phyloP scores from a whole-genome alignment of 1,140 invertebrate species.

The Drosophila pallidifrons region DNA sequence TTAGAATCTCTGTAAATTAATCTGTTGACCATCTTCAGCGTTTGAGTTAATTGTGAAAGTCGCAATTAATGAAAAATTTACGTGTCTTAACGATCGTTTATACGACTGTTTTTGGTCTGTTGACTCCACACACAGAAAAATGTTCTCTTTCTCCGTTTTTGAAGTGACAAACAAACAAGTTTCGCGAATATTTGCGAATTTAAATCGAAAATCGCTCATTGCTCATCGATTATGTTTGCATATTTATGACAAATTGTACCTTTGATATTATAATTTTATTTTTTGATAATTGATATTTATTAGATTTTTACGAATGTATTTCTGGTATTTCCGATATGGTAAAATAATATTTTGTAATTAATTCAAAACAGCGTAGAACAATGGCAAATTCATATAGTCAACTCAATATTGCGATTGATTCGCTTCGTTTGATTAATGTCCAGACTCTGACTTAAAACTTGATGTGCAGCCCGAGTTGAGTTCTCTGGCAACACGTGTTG shows the following conservation, averaged over 20 bases:
- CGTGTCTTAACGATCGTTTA: slow-evolving; percentile 31
- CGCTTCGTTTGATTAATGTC: slow-evolving; percentile 12
- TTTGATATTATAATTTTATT: slow-evolving; percentile 38
- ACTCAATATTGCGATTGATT: slow-evolving; percentile 15
- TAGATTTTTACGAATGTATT: slow-evolving; percentile 4
- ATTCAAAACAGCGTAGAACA: slow-evolving; percentile 34
- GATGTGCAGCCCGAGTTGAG: background rate
- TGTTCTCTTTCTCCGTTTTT: slow-evolving; percentile 4
- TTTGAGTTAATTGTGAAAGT: slow-evolving; percentile 28
- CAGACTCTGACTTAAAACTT: background rate
- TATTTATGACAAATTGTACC: slow-evolving; percentile 47
- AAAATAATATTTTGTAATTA: slow-evolving; percentile 44
- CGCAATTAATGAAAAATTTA: slow-evolving; percentile 28
- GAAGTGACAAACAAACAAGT: slow-evolving; percentile 34
- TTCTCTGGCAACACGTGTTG: slow-evolving; percentile 30
- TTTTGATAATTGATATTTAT: slow-evolving; percentile 34
- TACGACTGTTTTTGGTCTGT: slow-evolving; percentile 14
- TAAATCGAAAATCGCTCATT: slow-evolving; percentile 41
- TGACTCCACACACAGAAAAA: slow-evolving; percentile 5
- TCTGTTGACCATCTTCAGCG: background rate
- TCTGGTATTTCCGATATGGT: slow-evolving; percentile 47
- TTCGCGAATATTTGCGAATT: background rate
- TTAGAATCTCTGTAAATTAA: slow-evolving; percentile 12
- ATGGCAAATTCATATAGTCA: slow-evolving; percentile 12
- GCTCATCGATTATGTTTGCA: slow-evolving; percentile 37